Percentiles rank a stretch among this genome's conserved stretches.
Conservation (phyloP, 2,888 invertebrate species). For the Sthenelais limicola region DNA sequence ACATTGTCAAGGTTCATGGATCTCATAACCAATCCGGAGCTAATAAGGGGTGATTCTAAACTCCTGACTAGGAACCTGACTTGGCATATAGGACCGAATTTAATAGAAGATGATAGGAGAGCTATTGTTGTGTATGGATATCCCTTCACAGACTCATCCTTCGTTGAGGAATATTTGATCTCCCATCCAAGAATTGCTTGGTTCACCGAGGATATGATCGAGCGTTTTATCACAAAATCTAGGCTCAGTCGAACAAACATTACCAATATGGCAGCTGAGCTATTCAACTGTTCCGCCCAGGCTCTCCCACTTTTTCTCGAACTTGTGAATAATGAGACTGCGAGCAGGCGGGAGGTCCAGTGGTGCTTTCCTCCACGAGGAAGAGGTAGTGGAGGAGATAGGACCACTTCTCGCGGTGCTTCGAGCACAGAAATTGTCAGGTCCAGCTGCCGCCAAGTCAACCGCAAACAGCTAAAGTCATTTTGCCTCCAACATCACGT, state of each 20-base stretch:
- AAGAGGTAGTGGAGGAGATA: background rate
- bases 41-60: too few species aligned
- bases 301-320: slow-evolving; percentile 11
- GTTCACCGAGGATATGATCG: background rate
- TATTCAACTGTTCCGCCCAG: slow-evolving; percentile 11
- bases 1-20: too few species aligned
- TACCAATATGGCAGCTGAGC: background rate
- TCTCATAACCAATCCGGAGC: too few species aligned
- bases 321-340: background rate
- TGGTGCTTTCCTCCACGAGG: background rate
- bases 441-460: background rate
- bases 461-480: slow-evolving; percentile 7
- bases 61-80: slow-evolving; percentile 33
- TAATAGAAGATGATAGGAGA: slow-evolving; percentile 1
- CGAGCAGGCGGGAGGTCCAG: background rate
- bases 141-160: background rate
- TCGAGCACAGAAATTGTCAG: background rate
- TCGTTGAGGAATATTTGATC: background rate
- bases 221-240: background rate
- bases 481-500: slow-evolving; percentile 32
- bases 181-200: slow-evolving; percentile 7
- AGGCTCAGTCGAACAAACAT: background rate
- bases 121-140: background rate
- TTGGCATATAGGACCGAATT: slow-evolving; percentile 4
- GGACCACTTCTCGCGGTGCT: background rate